Percentiles rank a stretch among this genome's conserved stretches.
phyloP scores from a whole-genome alignment of 2,113 vertebrate genomes.

The Callochromis pleurospilus region DNA sequence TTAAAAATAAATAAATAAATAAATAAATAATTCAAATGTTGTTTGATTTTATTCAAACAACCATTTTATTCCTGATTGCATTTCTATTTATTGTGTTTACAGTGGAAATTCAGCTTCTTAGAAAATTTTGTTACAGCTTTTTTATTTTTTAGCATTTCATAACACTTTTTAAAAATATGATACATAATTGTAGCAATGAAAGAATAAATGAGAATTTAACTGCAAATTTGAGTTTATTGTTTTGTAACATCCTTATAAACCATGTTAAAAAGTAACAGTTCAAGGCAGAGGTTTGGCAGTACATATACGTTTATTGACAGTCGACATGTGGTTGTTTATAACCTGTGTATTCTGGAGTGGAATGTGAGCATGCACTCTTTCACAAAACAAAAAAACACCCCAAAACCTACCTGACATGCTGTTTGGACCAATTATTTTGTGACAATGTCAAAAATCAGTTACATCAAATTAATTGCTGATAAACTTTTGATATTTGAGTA shows the following conservation, averaged over 20 bases:
- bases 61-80: neutral
- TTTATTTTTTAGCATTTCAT: neutral
- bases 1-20: too few species aligned
- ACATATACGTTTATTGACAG: constrained; percentile 49
- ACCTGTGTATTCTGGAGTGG: constrained; percentile 38
- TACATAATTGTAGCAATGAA: neutral
- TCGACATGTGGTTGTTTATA: constrained; percentile 39
- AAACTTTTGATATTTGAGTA: neutral
- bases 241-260: constrained; percentile 14
- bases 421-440: neutral
- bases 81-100: neutral
- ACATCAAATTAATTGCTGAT: neutral
- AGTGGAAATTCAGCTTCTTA: neutral
- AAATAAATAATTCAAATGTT: neutral
- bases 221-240: neutral
- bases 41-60: neutral
- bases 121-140: neutral
- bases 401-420: neutral
- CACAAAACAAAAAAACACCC: neutral
- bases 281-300: neutral
- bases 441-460: neutral
- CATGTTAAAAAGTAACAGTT: constrained; percentile 57
- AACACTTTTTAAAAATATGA: neutral
- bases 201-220: neutral
- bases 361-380: neutral